Base-by-base conservation (phyloP, 1,140 invertebrate species). In the Sipha flava region DNA sequence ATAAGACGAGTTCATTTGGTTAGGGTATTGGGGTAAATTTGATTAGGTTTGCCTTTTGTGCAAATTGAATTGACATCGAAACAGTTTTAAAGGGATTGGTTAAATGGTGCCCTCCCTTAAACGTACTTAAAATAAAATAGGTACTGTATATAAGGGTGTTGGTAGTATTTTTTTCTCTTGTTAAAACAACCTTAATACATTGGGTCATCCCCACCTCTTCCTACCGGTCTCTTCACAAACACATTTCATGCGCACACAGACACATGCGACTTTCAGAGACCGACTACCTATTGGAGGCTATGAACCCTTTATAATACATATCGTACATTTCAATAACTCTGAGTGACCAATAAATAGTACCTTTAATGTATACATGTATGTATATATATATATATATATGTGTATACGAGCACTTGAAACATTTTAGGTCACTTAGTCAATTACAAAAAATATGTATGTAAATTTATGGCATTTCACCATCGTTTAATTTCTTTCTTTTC, bases 31-130 rank as follows among this genome's bases (percentile, higher is more conserved):
- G 72, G 18, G 21, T 14, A 77, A 77, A 59, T 77, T 77, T 59
- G 34, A 59, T 77, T 59, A 57, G 73, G 34, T 45, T 49, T 7
- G 47, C 72, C 31, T 75, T 31, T 34, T 43, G 73, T 43, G 73
- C 14, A 77, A 77, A 77, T 59, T n/a, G 73, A 77, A 77, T 77
- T 29, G 73, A 77, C 73, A 59, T 57, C 73, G 73, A 77, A 77
- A 77, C 73, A 29, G 73, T 77, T 77, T 77, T 77, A 77, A 77
- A 77, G 34, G 73, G 37, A 59, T 77, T 77, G 73, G 73, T n/a
- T 37, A 54, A 52, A 75, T 34, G 31, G 26, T 31, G 23, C 45
- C 45, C 10, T n/a, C 31, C 47, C 9, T 34, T 16, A 26, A 5
- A 49, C 47, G 49, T 54, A 40, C 49, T 77, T 59, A 54, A 75